These are phyloP conservation scores for Mesaphorura yosii DNA, from an alignment of 1,140 invertebrate genomes.

Conservation along the genomic window DNA sequence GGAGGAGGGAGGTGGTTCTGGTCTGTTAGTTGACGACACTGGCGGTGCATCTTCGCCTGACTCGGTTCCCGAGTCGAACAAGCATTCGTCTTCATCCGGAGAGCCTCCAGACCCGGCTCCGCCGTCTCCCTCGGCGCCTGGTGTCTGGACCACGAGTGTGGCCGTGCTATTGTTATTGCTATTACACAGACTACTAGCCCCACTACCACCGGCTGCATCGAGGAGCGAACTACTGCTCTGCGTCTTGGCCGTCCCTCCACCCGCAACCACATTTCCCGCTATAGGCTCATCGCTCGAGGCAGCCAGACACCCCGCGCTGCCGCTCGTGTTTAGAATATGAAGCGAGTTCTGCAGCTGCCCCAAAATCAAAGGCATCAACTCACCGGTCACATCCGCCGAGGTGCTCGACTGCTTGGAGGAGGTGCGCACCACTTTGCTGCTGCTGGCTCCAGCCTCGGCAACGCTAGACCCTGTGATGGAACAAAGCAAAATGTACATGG, in stretches of 20 bases:
- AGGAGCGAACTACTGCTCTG: slow-evolving; percentile 10
- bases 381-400: slow-evolving; percentile 36
- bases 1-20: too few species aligned
- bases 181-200: slow-evolving; percentile 3
- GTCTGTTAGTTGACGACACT: too few species aligned
- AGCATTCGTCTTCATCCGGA: slow-evolving; percentile 31
- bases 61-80: slow-evolving; percentile 52
- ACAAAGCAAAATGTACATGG: not conserved
- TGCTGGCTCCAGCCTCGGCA: not conserved
- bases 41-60: slow-evolving; percentile 54
- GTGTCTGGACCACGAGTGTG: too few species aligned
- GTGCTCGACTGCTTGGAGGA: not conserved
- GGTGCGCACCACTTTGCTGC: not conserved
- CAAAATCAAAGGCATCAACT: slow-evolving; percentile 50
- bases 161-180: not conserved
- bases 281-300: too few species aligned
- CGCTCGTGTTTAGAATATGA: slow-evolving; percentile 19
- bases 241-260: slow-evolving; percentile 31
- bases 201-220: slow-evolving; percentile 27
- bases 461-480: not conserved
- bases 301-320: too few species aligned
- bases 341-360: slow-evolving; percentile 40
- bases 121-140: slow-evolving; percentile 27
- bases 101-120: not conserved
- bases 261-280: too few species aligned